Percentiles rank a stretch among this genome's conserved stretches.
Conservation (phyloP, 2,797 vertebrate species). For the Meriones psammophilus region DNA sequence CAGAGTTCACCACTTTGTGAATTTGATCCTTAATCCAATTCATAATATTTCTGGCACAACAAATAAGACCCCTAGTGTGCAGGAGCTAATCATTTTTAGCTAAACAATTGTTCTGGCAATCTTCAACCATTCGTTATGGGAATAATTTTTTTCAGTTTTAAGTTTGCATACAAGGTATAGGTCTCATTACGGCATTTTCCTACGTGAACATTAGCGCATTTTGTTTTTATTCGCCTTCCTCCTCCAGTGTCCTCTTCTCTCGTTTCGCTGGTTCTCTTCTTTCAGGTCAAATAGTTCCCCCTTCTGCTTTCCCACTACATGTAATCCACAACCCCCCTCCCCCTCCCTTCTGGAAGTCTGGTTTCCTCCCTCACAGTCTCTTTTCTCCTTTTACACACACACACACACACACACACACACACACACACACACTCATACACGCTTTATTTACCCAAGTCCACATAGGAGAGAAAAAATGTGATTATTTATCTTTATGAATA, state of each 20-base stretch:
- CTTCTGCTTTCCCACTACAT: not conserved
- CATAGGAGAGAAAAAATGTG: not conserved
- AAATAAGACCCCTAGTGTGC: not conserved
- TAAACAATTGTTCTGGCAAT: conserved; percentile 12
- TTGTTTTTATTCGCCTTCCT: not conserved
- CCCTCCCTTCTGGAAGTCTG: not conserved
- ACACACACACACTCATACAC: not conserved
- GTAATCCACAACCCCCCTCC: too few relatives aligned
- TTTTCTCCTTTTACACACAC: not conserved
- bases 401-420: not conserved
- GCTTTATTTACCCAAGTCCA: not conserved
- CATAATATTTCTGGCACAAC: conserved; percentile 23
- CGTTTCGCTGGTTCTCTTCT: not conserved
- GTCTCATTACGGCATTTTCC: not conserved
- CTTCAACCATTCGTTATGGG: conserved; percentile 15
- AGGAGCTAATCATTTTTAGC: not conserved
- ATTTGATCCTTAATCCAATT: conserved; percentile 17
- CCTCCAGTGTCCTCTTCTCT: not conserved
- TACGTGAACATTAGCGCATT: not conserved
- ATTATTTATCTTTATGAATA: not conserved
- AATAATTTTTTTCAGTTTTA: conserved; percentile 30
- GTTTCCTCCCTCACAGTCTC: not conserved
- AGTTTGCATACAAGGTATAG: not conserved
- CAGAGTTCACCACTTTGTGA: conserved; percentile 30
- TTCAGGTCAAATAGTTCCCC: not conserved